These are phyloP conservation scores for Proterorhinus semilunaris DNA, from an alignment of 2,113 vertebrate species.

Conservation along the genomic window DNA sequence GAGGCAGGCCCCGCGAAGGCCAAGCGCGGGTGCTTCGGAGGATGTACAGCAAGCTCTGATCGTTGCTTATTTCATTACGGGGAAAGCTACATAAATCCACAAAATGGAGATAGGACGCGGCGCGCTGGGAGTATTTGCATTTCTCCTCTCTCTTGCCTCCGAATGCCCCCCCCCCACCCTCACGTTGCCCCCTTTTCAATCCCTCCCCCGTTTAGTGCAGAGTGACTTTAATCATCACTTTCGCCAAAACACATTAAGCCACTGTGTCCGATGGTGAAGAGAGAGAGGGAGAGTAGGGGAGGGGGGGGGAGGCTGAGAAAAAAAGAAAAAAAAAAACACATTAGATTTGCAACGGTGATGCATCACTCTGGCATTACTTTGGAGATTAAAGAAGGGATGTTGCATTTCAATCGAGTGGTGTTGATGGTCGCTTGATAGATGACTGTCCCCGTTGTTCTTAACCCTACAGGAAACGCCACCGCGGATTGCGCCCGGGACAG, in stretches of 20 bases:
- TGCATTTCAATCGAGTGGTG: slow-evolving; percentile 70
- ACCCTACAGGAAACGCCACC: slow-evolving; percentile 35
- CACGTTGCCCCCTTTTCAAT: slow-evolving; percentile 38
- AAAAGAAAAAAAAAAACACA: slow-evolving; percentile 50
- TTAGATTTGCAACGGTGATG: slow-evolving; percentile 78
- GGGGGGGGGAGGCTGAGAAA: slow-evolving; percentile 29
- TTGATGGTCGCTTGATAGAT: slow-evolving; percentile 69
- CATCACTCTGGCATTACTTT: slow-evolving; percentile 78
- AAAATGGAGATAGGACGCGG: slow-evolving; percentile 70
- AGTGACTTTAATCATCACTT: slow-evolving; percentile 82
- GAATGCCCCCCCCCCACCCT: slow-evolving; percentile 17
- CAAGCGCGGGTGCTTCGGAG: slow-evolving; percentile 52
- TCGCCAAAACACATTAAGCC: slow-evolving; percentile 79
- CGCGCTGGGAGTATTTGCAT: slow-evolving; percentile 76
- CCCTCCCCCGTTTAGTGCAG: slow-evolving; percentile 64
- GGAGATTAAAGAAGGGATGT: slow-evolving; percentile 76
- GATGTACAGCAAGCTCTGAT: slow-evolving; percentile 62
- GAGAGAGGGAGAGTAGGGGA: slow-evolving; percentile 31
- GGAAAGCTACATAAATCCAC: slow-evolving; percentile 77
- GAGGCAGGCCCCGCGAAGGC: slow-evolving; percentile 31
- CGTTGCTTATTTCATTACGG: slow-evolving; percentile 77
- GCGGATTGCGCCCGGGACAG: slow-evolving; percentile 31
- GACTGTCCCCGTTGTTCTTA: slow-evolving; percentile 57
- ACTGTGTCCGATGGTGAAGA: slow-evolving; percentile 67
- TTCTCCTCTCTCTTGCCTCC: slow-evolving; percentile 62